Conservation (phyloP, 2,797 vertebrate species). For the Etheostoma nigrum region DNA sequence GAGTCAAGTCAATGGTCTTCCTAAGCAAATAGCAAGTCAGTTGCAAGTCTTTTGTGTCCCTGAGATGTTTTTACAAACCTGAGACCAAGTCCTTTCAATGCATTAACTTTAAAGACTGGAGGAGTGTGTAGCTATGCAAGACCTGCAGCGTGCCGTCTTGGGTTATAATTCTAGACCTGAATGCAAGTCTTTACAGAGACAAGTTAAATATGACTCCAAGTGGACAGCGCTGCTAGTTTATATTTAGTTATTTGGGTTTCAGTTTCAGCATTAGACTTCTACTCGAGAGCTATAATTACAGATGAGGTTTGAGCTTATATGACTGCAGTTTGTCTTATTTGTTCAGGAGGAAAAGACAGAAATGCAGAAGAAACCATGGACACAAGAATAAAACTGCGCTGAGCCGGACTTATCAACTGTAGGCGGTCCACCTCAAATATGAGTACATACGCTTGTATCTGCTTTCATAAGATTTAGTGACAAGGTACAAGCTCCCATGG, state of each 20-base stretch:
- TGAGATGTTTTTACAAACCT: too few species aligned
- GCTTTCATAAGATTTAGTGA: slow-evolving; percentile 59
- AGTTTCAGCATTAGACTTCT: slow-evolving; percentile 10
- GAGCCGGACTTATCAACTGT: slow-evolving; percentile 8
- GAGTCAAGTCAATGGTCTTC: neutral
- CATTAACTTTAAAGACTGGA: too few species aligned
- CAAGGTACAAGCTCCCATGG: slow-evolving; percentile 53
- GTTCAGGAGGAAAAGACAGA: slow-evolving; percentile 13
- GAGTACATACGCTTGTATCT: slow-evolving; percentile 20
- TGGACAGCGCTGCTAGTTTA: too few species aligned
- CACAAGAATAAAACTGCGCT: neutral
- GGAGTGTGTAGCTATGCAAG: too few species aligned
- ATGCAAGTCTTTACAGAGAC: too few species aligned
- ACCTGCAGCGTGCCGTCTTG: too few species aligned
- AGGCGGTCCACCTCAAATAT: neutral
- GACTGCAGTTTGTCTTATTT: neutral
- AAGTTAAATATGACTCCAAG: too few species aligned
- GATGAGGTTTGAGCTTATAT: neutral
- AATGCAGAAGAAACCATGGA: neutral
- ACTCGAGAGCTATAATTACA: neutral
- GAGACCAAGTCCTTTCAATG: too few species aligned
- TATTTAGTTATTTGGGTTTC: neutral
- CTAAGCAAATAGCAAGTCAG: too few species aligned
- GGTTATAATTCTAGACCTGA: too few species aligned
- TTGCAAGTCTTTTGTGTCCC: too few species aligned